Conservation (phyloP, 2,113 vertebrate genomes). For the Podarcis raffonei region DNA sequence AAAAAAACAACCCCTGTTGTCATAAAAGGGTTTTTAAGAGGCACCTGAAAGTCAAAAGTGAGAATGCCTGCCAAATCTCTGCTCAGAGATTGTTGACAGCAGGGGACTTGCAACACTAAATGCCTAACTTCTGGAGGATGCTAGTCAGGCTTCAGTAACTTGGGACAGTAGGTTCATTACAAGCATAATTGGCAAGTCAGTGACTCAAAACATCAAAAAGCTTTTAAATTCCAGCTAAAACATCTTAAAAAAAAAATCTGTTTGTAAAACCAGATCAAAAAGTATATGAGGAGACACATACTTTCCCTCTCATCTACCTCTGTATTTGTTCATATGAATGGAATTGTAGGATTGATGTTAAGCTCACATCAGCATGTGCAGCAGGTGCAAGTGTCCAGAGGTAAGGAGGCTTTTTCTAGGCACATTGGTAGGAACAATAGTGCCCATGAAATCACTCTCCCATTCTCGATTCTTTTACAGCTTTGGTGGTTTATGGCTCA, state of each 20-base stretch:
- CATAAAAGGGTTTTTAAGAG: too few relatives aligned
- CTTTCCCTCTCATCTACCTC: neutral
- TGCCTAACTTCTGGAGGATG: too few relatives aligned
- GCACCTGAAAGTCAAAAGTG: too few relatives aligned
- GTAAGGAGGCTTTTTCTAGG: too few relatives aligned
- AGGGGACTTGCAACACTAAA: too few relatives aligned
- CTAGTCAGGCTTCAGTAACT: neutral
- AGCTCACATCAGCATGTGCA: neutral
- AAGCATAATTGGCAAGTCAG: neutral
- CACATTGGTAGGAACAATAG: neutral
- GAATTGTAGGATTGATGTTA: neutral
- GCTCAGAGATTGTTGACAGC: too few relatives aligned
- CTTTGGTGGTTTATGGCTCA: neutral
- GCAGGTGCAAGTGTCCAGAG: neutral
- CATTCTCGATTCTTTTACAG: neutral
- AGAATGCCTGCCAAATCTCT: too few relatives aligned
- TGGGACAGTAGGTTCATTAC: neutral
- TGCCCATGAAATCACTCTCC: neutral
- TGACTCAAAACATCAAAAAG: neutral
- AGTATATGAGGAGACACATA: neutral
- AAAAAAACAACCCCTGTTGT: too few relatives aligned
- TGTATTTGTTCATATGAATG: neutral
- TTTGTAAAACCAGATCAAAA: neutral
- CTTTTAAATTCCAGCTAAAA: neutral
- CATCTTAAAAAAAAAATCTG: neutral